These are phyloP conservation scores for Eueremaeus valkanovi DNA, from an alignment of 2,888 invertebrate species.

Conservation along the genomic window DNA sequence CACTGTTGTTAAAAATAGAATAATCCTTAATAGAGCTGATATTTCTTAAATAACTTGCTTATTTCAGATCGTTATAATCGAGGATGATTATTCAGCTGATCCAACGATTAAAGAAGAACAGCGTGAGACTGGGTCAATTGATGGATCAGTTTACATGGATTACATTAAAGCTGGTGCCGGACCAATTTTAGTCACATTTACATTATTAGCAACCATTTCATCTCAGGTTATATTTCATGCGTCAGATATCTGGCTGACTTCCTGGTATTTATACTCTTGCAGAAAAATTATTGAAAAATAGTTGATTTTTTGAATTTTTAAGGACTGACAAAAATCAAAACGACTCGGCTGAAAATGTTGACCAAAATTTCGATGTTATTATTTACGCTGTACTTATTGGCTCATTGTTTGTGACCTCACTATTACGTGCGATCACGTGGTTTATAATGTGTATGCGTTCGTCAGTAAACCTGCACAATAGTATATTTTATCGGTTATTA, in stretches of 20 bases:
- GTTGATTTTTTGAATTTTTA: constrained; percentile 48
- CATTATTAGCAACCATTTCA: constrained; percentile 54
- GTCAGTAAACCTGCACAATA: constrained; percentile 45
- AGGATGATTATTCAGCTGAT: no score
- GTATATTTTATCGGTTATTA: constrained; percentile 51
- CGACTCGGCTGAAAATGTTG: constrained; percentile 28
- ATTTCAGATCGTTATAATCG: no score
- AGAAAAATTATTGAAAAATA: constrained; percentile 9
- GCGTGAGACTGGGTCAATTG: constrained; percentile 47
- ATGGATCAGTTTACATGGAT: constrained; percentile 50
- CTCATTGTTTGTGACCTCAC: constrained; percentile 42
- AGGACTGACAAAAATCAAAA: constrained; percentile 43
- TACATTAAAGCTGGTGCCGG: constrained; percentile 62
- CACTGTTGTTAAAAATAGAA: background rate
- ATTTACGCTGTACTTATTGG: constrained; percentile 40
- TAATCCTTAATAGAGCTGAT: background rate
- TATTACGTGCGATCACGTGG: constrained; percentile 44
- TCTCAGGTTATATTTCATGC: constrained; percentile 52
- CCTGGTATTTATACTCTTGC: constrained; percentile 50
- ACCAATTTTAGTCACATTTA: constrained; percentile 55
- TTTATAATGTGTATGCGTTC: constrained; percentile 46
- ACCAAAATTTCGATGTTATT: constrained; percentile 29
- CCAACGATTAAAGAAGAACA: no score
- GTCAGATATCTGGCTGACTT: constrained; percentile 55
- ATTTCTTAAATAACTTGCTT: no score